Evolutionary conservation across 2,888 invertebrate genomes (phyloP).

Genomic region (Athetis lepigone): DNA sequence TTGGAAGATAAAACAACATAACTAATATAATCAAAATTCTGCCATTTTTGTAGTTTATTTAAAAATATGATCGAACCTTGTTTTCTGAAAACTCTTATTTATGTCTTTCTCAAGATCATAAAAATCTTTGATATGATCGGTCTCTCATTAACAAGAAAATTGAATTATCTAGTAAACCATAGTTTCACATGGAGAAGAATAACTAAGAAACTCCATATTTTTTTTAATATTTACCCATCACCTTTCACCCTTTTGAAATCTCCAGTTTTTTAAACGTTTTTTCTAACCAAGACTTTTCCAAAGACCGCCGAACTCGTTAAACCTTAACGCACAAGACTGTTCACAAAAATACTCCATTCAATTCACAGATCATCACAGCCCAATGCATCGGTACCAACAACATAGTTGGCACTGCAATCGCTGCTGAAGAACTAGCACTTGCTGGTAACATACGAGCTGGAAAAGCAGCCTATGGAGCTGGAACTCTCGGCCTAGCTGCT

Average conservation of each 20-base stretch:
- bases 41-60: no score
- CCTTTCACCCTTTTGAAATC: background rate
- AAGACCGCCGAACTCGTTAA: no score
- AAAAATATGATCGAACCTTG: no score
- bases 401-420: slow-evolving; percentile 12
- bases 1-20: background rate
- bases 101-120: no score
- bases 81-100: no score
- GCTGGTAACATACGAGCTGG: slow-evolving; percentile 8
- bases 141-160: no score
- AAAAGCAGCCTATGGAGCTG: slow-evolving; percentile 36
- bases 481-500: slow-evolving; percentile 11
- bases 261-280: no score
- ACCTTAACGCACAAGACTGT: background rate
- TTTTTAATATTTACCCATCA: background rate
- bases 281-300: background rate
- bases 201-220: no score
- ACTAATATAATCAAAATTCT: no score
- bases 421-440: slow-evolving; percentile 53
- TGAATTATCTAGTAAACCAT: no score
- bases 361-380: slow-evolving; percentile 13
- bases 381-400: slow-evolving; percentile 48
- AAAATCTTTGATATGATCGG: no score
- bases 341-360: background rate
- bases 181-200: no score